Conservation (phyloP, 2,113 vertebrate genomes). For the Struthidea cinerea region DNA sequence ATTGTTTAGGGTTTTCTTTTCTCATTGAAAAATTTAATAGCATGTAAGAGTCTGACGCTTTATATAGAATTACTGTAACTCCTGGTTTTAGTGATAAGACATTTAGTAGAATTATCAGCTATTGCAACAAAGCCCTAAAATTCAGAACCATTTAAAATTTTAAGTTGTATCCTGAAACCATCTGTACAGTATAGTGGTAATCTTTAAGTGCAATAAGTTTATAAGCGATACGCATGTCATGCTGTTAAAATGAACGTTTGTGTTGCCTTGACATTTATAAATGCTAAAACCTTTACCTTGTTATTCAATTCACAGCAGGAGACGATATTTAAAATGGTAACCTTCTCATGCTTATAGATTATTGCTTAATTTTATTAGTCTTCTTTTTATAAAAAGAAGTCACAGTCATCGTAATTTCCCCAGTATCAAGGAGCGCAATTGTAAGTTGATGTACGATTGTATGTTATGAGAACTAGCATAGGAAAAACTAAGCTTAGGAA, state of each 20-base stretch:
- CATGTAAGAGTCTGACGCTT: rapidly evolving
- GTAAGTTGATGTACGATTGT: not conserved
- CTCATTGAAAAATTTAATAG: not conserved
- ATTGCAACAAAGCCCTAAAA: not conserved
- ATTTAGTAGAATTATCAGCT: not conserved
- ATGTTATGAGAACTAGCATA: not conserved
- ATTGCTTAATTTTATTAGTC: slow-evolving; percentile 38
- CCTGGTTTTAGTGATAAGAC: not conserved
- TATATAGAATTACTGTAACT: not conserved
- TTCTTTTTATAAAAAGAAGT: not conserved
- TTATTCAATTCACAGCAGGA: slow-evolving; percentile 14
- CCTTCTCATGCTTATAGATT: not conserved
- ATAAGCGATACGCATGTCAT: not conserved
- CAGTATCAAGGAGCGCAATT: not conserved
- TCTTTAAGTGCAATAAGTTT: not conserved
- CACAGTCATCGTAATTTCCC: not conserved
- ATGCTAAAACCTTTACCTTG: slow-evolving; percentile 34
- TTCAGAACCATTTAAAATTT: not conserved
- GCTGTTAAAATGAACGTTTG: slow-evolving; percentile 4
- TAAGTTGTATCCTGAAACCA: not conserved
- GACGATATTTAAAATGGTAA: not conserved
- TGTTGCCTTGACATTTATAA: slow-evolving; percentile 40
- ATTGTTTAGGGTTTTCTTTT: not conserved
- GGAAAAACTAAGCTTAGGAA: not conserved
- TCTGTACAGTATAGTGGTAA: not conserved